Evolutionary conservation across 2,888 invertebrate genomes (phyloP), one percentile per base, ranked within the genome.

Genomic region (Lasioglossum zephyrum): DNA sequence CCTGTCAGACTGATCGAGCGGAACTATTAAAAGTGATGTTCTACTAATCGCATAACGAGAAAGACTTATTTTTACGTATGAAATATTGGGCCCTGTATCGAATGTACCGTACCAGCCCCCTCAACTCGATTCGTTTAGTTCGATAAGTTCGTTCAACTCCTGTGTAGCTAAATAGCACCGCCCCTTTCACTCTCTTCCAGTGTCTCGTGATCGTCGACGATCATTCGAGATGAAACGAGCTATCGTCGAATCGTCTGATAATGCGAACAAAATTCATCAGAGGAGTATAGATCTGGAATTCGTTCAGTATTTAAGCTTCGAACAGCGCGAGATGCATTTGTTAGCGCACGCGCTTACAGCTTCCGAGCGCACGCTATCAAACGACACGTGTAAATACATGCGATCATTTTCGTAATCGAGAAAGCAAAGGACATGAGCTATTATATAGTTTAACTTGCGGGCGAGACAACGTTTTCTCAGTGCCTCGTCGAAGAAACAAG

Each of bases 261-360:
- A 63, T 31, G 16, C 63, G 16, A 63, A 36, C 31, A 31, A 63
- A 36, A 63, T 31, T 63, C 0, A 36, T 63, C 63, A 6, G 63
- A 63, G 31, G 36, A 31, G 63, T 36, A 31, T 53, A 31, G 11
- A 36, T 36, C n/a, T 66, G 60, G n/a, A 39, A 22, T 41, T 73
- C 63, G 81, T 72, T 49, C 41, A 79, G 77, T 73, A 83, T 77
- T 87, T 81, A 88, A 84, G 89, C 91, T 92, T 91, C 86, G 81
- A 53, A 44, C 72, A 18, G 18, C 80, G 81, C 47, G 22, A 85
- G 63, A 66, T 57, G 53, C 69, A 79, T 70, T 70, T 80, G 70
- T 76, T 70, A 47, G 53, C 49, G 81, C 84, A 86, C 49, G 60
- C 63, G 84, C 79, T 82, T 84, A 49, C 81, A 44, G 79, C 81